Base-by-base conservation (phyloP, 2,113 vertebrate genomes). In the Petrocephalus microphthalmus region DNA sequence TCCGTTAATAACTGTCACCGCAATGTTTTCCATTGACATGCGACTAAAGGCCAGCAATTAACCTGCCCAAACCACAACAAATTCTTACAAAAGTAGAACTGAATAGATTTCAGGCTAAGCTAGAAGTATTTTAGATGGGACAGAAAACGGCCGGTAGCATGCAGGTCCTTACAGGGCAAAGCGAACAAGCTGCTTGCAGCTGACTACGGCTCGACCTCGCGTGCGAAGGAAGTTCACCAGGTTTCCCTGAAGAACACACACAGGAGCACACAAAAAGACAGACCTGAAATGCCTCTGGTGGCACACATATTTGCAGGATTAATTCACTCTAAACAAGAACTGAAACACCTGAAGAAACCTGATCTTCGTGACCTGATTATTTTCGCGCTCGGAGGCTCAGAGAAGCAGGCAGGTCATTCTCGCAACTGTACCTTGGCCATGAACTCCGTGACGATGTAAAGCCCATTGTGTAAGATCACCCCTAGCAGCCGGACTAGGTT, bases 401-500 rank as follows among this genome's bases (percentile, higher is more conserved):
- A 19, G 37, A 19, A 6, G 1, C 11, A 22, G 8, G 19, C 19
- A 2, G 67, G 19, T 19, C 7, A 5, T 15, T 29, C 19, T n/a
- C 0, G 88, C 33, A 0, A 13, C 10, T 60, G 51, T 91, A 99
- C 98, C 97, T 98, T 99, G 13, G 95, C 94, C 97, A 99, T 97
- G 87, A 97, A 96, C 92, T 99, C 97, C 92, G 98, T 99, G 92
- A 99, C 95, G 0, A 99, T 97, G 88, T 97, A 96, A 17, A 99
- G 95, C 0, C 97, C 97, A 0, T 98, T 97, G 92, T 98, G 94
- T 64, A 98, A 93, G 90, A 99, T 96, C 90, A 99, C 97, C 0
- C 98, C 97, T 5, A 97, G 93, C 89, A 99, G 91, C 22, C 93
- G 95, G 84, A 99, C 97, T 84, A 99, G 92, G 92, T 99, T 98